These are phyloP conservation scores for Taurulus bubalis DNA, from an alignment of 2,113 vertebrate species.

Conservation along the genomic window DNA sequence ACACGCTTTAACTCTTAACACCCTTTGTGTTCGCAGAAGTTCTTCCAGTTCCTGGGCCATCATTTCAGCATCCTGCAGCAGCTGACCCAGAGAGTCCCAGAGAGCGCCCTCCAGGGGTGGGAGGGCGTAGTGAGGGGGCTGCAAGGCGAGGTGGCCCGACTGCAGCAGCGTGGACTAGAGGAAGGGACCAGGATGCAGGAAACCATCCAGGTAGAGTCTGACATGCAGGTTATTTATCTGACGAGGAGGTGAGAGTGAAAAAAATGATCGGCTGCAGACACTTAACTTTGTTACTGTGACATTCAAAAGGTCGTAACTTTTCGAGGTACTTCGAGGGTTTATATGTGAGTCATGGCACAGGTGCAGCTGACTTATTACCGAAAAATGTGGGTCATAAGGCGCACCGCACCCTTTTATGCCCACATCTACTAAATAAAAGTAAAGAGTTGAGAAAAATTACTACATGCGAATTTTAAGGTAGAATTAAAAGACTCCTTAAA, in stretches of 20 bases:
- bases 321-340: not conserved
- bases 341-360: too few species aligned
- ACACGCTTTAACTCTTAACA: not conserved
- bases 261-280: too few species aligned
- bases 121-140: conserved; percentile 75
- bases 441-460: too few species aligned
- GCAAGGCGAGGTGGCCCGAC: conserved; percentile 70
- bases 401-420: too few species aligned
- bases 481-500: too few species aligned
- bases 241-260: too few species aligned
- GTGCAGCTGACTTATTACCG: not conserved
- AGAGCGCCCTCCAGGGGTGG: conserved; percentile 71
- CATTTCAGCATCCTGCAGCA: conserved; percentile 78
- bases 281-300: not conserved
- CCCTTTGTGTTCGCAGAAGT: conserved; percentile 75
- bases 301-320: not conserved
- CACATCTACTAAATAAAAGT: too few species aligned
- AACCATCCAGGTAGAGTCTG: not conserved
- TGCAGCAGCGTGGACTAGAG: conserved; percentile 80
- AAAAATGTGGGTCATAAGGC: too few species aligned
- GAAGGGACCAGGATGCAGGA: conserved; percentile 79
- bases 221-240: too few species aligned
- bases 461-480: too few species aligned
- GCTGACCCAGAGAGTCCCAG: conserved; percentile 76
- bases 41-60: conserved; percentile 84